phyloP scores from a whole-genome alignment of 64 coral and sea anemone genomes.

The Porites lutea region DNA sequence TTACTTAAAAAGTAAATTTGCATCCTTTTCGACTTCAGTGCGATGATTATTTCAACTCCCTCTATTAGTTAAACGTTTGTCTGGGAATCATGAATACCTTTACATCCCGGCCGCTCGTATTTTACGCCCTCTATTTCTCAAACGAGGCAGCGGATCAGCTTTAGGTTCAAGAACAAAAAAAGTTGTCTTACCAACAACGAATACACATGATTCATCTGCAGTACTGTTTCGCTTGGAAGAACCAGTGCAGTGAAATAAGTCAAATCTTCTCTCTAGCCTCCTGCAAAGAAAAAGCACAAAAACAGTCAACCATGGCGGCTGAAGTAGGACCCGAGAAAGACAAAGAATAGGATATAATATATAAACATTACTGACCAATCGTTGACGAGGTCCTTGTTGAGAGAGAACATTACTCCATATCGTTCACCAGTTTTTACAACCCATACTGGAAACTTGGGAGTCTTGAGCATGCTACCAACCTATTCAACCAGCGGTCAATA shows the following conservation, averaged over 20 bases:
- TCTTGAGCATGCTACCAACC: constrained; percentile 93
- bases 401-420: constrained; percentile 74
- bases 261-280: constrained; percentile 82
- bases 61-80: too few species aligned
- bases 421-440: constrained; percentile 78
- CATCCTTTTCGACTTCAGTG: not conserved
- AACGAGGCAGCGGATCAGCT: too few species aligned
- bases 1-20: not conserved
- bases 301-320: not conserved
- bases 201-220: constrained; percentile 26
- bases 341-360: not conserved
- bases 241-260: constrained; percentile 75
- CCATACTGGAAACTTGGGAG: constrained; percentile 87
- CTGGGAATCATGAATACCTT: too few species aligned
- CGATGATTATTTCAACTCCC: too few species aligned
- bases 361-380: constrained; percentile 63
- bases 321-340: not conserved
- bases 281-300: constrained; percentile 11
- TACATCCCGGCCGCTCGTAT: too few species aligned
- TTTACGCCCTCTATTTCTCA: too few species aligned
- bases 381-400: constrained; percentile 86
- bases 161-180: not conserved
- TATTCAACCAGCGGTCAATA: not conserved
- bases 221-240: constrained; percentile 55
- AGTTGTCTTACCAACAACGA: constrained; percentile 56